Evolutionary conservation across 2,888 invertebrate genomes (phyloP).

Genomic region (Chrysolina haemoptera): DNA sequence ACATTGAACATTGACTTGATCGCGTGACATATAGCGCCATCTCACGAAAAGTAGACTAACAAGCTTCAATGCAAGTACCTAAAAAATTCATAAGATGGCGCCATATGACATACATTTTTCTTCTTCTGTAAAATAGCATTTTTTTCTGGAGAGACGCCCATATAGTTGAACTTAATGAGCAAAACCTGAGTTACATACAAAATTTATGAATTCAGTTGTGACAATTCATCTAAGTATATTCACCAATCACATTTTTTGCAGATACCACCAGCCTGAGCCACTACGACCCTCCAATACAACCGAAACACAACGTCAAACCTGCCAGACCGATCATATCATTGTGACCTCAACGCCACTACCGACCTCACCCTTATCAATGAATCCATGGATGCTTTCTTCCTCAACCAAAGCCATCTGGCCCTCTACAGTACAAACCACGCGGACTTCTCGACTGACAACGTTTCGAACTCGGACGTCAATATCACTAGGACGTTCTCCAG

Average conservation of each 20-base stretch:
- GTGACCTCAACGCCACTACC: slow-evolving; percentile 19
- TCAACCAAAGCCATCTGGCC: slow-evolving; percentile 63
- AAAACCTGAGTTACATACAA: no score
- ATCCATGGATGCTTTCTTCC: slow-evolving; percentile 62
- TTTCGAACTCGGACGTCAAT: slow-evolving; percentile 63
- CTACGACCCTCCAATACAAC: not conserved
- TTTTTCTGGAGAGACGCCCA: no score
- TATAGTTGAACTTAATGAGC: no score
- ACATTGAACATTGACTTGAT: no score
- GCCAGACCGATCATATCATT: slow-evolving; percentile 4
- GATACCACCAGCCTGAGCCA: not conserved
- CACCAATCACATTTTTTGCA: not conserved
- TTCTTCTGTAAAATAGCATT: no score
- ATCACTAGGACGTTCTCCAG: slow-evolving; percentile 63
- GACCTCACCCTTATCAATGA: slow-evolving; percentile 29
- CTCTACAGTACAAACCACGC: slow-evolving; percentile 54
- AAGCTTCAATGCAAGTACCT: no score
- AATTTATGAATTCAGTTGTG: no score
- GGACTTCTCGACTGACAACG: slow-evolving; percentile 60
- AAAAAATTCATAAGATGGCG: no score
- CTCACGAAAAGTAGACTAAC: no score
- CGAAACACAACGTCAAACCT: not conserved
- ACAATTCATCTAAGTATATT: no score
- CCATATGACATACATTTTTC: no score
- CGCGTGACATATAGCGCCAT: no score